Base-by-base conservation (phyloP, 2,797 vertebrate genomes). In the Tenualosa ilisha region DNA sequence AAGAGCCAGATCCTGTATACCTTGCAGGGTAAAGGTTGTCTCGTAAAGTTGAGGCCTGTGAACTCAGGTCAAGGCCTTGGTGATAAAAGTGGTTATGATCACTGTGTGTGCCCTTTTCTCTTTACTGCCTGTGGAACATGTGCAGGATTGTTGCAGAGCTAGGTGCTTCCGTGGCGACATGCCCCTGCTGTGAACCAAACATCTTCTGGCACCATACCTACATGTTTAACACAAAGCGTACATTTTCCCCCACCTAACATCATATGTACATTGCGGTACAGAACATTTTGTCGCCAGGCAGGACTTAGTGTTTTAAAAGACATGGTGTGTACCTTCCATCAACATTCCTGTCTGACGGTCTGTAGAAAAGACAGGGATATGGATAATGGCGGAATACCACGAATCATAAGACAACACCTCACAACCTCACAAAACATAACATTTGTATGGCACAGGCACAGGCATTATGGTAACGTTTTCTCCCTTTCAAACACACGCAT, bases 131-230 rank as follows among this genome's bases (percentile, higher is more conserved):
- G 40, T 15, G 22, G 17, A 79, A 43, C 72, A 72, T 72, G 31
- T 79, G 72, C 15, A 7, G 72, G 72, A 15, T 20, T 43, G 72
- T 37, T 43, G 31, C 1, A 37, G 65, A 26, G 3, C 26, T 75
- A 15, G 68, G 37, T 63, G 59, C 68, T 75, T 75, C 37, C 43
- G 72, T 79, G 72, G 72, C 40, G 72, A 79, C 72, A 79, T 22
- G 72, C 40, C 40, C 72, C 72, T 79, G 72, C 72, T 79, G 72
- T 22, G 37, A 1, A 15, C 37, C 17, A 9, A 46, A 15, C 40
- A 9, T 79, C 72, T 79, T 79, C 72, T 40, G 72, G 72, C 72
- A 46, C 72, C 72, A 79, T 79, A 79, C 72, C 72, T 79, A 15
- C 72, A 46, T 43, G 72, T 46, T 46, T 79, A 46, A 79, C 72